Evolutionary conservation across 2,888 invertebrate genomes (phyloP), one percentile per base, ranked within the genome.

Genomic region (Agonopterix arenella): DNA sequence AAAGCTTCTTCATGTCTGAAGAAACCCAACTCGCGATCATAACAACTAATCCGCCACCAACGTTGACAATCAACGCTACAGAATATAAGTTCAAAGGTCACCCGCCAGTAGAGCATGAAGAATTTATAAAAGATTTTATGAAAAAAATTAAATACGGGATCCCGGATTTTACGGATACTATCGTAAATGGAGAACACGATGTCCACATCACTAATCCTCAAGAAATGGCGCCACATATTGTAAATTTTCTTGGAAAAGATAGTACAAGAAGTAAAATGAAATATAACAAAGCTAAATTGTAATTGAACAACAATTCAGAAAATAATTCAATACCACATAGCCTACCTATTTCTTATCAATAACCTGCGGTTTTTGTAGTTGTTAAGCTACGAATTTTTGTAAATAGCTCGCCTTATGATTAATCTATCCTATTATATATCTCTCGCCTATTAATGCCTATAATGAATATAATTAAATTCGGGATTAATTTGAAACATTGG

Each of bases 201-300:
- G 80, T 91, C 9, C 92, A 92, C 61, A 85, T 90, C 47, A 90
- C 89, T 47, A 65, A 83, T 55, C 91, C 92, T 4, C 89, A 90
- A 57, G 59, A 63, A 10, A 74, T 92, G 11, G 88, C 80, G 1
- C 64, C 71, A 0, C 52, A 73, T 53, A 61, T 90, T 44, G 56
- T 58, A 1, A 59, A 70, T 8, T 89, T 86, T 67, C 66, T 90
- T 2, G 62, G 5, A n/a, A 42, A 11, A n/a, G 11, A 11, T 42
- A 11, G 8, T 2, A 2, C 38, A 18, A 18, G 18, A 18, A 18
- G 18, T 18, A 4, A 4, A 18, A 18, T 2, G 18, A 18, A 18
- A 18, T 18, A 18, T 18, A 18, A 18, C 4, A 18, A 18, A 18
- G 18, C 18, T 2, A 18, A 18, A 18, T 18, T 18, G 18, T 18